Conservation (phyloP, 1,140 invertebrate species). For the Drosophila auraria region DNA sequence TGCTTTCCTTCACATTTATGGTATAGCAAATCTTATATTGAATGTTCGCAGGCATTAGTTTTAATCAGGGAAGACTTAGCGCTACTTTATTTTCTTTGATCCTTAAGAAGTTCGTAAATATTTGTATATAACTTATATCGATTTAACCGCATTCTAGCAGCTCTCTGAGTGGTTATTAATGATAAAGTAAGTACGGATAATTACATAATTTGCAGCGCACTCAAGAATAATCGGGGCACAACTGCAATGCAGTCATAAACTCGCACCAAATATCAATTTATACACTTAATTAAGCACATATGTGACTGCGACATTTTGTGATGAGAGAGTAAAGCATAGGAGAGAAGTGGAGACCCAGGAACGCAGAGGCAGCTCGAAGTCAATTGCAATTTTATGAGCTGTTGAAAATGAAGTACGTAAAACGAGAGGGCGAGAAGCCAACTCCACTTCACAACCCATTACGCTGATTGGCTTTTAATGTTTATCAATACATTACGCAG, state of each 20-base stretch:
- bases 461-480: slow-evolving; percentile 82
- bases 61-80: too few relatives aligned
- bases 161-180: slow-evolving; percentile 13
- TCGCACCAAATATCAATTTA: slow-evolving; percentile 81
- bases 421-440: slow-evolving; percentile 29
- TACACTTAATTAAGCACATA: slow-evolving; percentile 81
- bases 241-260: slow-evolving; percentile 80
- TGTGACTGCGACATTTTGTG: slow-evolving; percentile 77
- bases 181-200: slow-evolving; percentile 30
- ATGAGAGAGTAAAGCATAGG: slow-evolving; percentile 21
- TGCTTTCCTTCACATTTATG: too few relatives aligned
- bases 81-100: not conserved
- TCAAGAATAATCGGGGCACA: slow-evolving; percentile 61
- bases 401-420: slow-evolving; percentile 75
- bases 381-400: slow-evolving; percentile 82
- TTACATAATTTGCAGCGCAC: slow-evolving; percentile 54
- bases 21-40: too few relatives aligned
- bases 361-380: slow-evolving; percentile 58
- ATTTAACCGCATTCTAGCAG: slow-evolving; percentile 8
- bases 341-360: not conserved
- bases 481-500: slow-evolving; percentile 78
- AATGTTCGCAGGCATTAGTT: too few relatives aligned
- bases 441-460: slow-evolving; percentile 77
- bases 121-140: not conserved
- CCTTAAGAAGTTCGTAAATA: not conserved